A percentile compares a stretch with the other conserved stretches of the same genome.
These are phyloP conservation scores for Brevipalpus yothersi DNA, from an alignment of 1,140 invertebrate genomes.

Conservation along the genomic window DNA sequence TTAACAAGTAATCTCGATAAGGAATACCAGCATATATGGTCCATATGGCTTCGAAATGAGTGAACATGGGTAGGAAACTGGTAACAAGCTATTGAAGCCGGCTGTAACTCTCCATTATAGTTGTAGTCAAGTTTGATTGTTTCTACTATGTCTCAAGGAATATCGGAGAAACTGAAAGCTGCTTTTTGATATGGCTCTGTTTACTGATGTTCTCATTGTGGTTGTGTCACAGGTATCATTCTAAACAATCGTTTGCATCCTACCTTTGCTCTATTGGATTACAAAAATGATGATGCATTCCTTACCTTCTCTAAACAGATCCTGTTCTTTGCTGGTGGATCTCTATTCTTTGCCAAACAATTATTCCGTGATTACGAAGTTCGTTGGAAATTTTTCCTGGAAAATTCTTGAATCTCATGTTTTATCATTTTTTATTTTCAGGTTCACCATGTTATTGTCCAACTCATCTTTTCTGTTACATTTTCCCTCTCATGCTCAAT, in stretches of 20 bases:
- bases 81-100: no score
- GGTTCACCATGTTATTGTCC: conserved; percentile 73
- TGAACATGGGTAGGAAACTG: no score
- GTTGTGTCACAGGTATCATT: conserved; percentile 2
- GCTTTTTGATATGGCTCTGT: not conserved
- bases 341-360: conserved; percentile 96
- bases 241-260: not conserved
- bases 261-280: no score
- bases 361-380: conserved; percentile 92
- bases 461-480: conserved; percentile 86
- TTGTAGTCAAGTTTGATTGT: no score
- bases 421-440: conserved; percentile 12
- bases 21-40: no score
- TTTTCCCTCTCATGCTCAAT: conserved; percentile 95
- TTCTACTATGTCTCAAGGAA: no score
- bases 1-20: no score
- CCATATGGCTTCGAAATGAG: no score
- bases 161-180: no score
- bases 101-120: no score
- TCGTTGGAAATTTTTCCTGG: conserved; percentile 6
- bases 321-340: conserved; percentile 83
- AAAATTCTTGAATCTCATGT: conserved; percentile 1
- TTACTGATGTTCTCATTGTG: conserved; percentile 1
- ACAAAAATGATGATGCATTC: no score
- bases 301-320: conserved; percentile 34